A percentile compares a stretch with the other conserved stretches of the same genome.
These are phyloP conservation scores for Apostichopus parvimensis DNA, from an alignment of 35 echinoderm and acorn worm genomes.

Conservation along the genomic window DNA sequence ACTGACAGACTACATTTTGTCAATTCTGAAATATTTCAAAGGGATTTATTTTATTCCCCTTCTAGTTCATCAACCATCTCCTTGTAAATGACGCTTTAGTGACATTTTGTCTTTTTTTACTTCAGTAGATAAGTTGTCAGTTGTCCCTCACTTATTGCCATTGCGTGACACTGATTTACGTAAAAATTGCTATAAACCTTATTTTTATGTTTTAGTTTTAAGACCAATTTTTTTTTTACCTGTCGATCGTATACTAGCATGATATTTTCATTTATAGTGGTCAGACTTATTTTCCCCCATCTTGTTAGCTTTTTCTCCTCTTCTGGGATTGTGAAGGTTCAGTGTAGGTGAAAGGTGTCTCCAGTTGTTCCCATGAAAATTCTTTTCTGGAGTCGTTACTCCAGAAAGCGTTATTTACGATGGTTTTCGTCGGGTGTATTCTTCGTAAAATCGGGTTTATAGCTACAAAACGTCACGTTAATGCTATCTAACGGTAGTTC, in stretches of 20 bases:
- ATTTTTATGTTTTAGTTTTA: slow-evolving; percentile 49
- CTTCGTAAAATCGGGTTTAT: slow-evolving; percentile 47
- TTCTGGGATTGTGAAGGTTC: background rate
- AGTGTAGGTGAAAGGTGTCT: slow-evolving; percentile 30
- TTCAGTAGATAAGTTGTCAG: slow-evolving; percentile 1
- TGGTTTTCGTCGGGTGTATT: slow-evolving; percentile 17
- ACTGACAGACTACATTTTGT: background rate
- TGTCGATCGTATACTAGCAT: slow-evolving; percentile 16
- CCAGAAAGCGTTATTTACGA: slow-evolving; percentile 40
- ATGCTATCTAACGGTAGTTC: background rate
- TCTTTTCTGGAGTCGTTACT: slow-evolving; percentile 45
- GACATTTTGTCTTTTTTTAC: background rate
- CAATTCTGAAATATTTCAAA: background rate
- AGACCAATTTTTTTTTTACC: slow-evolving; percentile 32
- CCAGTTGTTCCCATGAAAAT: slow-evolving; percentile 6
- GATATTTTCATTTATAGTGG: slow-evolving; percentile 16
- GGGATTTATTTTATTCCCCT: background rate
- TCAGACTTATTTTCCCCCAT: slow-evolving; percentile 22
- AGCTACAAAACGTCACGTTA: slow-evolving; percentile 45
- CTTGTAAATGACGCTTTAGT: slow-evolving; percentile 4
- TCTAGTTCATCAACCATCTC: background rate
- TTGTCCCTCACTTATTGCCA: background rate
- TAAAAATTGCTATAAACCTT: slow-evolving; percentile 30
- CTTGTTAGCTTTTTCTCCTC: slow-evolving; percentile 30
- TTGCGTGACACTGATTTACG: slow-evolving; percentile 34